Percentiles rank a stretch among this genome's conserved stretches.
Evolutionary conservation across 2,113 vertebrate species (phyloP).

Genomic region (Hypomesus transpacificus): DNA sequence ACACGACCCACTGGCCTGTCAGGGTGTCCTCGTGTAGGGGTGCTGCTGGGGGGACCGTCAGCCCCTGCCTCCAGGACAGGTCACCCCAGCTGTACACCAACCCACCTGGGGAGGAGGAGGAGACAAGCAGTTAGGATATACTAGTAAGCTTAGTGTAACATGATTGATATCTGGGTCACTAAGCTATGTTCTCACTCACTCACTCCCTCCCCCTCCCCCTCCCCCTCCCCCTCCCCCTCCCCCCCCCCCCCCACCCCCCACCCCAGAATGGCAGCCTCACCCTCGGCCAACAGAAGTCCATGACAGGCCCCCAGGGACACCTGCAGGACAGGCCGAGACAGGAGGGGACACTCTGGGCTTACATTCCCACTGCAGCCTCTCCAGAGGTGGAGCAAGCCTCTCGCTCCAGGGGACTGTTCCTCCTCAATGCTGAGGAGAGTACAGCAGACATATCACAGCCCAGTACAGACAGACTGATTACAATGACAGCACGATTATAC

Average conservation of each 20-base stretch:
- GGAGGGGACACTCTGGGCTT: slow-evolving; percentile 77
- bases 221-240: too few relatives aligned
- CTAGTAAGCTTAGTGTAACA: too few relatives aligned
- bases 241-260: too few relatives aligned
- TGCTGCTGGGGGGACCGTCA: slow-evolving; percentile 50
- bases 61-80: slow-evolving; percentile 78
- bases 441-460: background rate
- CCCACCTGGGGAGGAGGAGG: slow-evolving; percentile 70
- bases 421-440: slow-evolving; percentile 37
- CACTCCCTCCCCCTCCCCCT: too few relatives aligned
- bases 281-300: slow-evolving; percentile 85
- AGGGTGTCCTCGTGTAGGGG: slow-evolving; percentile 81
- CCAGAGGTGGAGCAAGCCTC: slow-evolving; percentile 86
- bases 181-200: too few relatives aligned
- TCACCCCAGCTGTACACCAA: slow-evolving; percentile 89
- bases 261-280: slow-evolving; percentile 57
- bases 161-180: too few relatives aligned
- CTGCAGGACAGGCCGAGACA: slow-evolving; percentile 82
- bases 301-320: slow-evolving; percentile 84
- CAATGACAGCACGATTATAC: background rate
- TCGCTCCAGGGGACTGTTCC: slow-evolving; percentile 74
- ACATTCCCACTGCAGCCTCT: slow-evolving; percentile 70
- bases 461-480: background rate
- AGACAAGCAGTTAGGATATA: background rate
- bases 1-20: slow-evolving; percentile 71